Base-by-base conservation (phyloP, 1,140 invertebrate species). In the Brachionus manjavacas region DNA sequence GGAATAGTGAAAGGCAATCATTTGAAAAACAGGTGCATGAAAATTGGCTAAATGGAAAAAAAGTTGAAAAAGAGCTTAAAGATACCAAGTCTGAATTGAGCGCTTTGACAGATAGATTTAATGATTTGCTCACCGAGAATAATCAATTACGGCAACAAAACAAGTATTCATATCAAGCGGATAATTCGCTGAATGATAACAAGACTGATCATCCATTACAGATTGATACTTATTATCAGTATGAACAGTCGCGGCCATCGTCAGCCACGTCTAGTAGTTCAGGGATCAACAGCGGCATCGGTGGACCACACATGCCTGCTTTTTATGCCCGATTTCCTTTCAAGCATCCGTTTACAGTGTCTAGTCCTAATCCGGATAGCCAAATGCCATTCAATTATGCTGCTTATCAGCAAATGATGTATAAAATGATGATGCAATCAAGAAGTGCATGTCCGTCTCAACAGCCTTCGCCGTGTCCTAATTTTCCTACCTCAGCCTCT, bases 41-140 rank as follows among this genome's bases (percentile, higher is more conserved):
- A 80, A 80, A 80, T 23, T 80, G 78, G 78, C 9, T 80, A 41
- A 80, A 80, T 80, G 41, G 43, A 6, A 55, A 64, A 55, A 80
- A 80, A 39, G 11, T 80, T 52, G 78, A 80, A 1, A 52, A 80
- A 80, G 78, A 80, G 14, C 46, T 80, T 12, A 80, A 80, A 12
- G 78, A 80, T 4, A 35, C 78, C 14, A 49, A 39, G 20, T 0
- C 11, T 11, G 46, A 80, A 52, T 55, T 80, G n/a, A 14, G 11
- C 16, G 60, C 7, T 25, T 55, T 80, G 11, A 80, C 41, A n/a
- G 76, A 79, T 7, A 49, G 31, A 79, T 52, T 79, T 28, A 35
- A 49, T 43, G 20, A 79, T 6, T 70, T 74, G 70, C 16, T 41
- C 4, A 16, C 70, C 0, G 39, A 41, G 39, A 74, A 28, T 3